Base-by-base conservation (phyloP, 1,140 invertebrate species). In the Panulirus ornatus region DNA sequence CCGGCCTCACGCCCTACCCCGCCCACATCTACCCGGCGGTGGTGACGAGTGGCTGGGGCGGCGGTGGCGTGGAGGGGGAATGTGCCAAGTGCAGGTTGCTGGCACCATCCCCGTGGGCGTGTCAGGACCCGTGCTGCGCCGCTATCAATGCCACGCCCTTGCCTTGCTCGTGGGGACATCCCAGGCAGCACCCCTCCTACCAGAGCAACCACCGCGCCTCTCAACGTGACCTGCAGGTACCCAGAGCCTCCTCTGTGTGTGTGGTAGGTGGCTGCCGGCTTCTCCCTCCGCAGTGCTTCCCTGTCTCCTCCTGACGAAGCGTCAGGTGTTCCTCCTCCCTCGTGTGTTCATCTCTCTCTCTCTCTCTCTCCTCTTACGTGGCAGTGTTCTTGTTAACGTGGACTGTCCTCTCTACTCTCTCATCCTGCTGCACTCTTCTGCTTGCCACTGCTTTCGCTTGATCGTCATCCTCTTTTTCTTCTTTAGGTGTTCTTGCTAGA, bases 221-320 rank as follows among this genome's bases (percentile, higher is more conserved):
- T 47, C 42, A 51, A 40, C 78, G 36, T 1, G 63, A 71, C 30
- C n/a, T 34, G 0, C 40, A 27, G 44, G 63, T 71, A 19, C 44
- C 63, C n/a, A 70, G 83, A 6, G 44, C 83, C 40, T 27, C 83
- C n/a, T 84, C 83, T 27, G 51, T 71, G 22, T 84, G 83, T 51
- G 30, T 22, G 83, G 83, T 84, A 84, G n/a, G 83, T 66, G 40
- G 22, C 3, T 5, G 30, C 0, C n/a, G n/a, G n/a, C n/a, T n/a
- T n/a, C n/a, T n/a, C n/a, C n/a, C n/a, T n/a, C n/a, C n/a, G n/a
- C n/a, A n/a, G n/a, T n/a, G n/a, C n/a, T n/a, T n/a, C n/a, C n/a
- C n/a, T n/a, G n/a, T n/a, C n/a, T n/a, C n/a, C n/a, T n/a, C n/a
- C n/a, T n/a, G n/a, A n/a, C n/a, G n/a, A n/a, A n/a, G n/a, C n/a